Evolutionary conservation across 2,797 vertebrate species (phyloP).

Genomic region (Perodicticus potto): DNA sequence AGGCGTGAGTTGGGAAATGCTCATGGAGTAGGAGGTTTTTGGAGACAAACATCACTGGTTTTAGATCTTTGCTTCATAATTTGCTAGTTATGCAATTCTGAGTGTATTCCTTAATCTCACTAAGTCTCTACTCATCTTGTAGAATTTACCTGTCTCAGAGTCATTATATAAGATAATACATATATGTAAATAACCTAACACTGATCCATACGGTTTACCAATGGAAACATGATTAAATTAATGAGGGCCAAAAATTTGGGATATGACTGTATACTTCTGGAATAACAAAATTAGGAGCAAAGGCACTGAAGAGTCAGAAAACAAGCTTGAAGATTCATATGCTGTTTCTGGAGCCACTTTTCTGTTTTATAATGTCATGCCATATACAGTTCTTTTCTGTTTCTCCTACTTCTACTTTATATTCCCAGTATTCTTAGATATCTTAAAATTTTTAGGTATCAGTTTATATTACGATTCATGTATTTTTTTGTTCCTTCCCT

Average conservation of each 20-base stretch:
- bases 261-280: not conserved
- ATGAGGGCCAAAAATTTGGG: not conserved
- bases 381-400: not conserved
- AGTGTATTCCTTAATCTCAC: slow-evolving; percentile 28
- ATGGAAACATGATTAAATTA: slow-evolving; percentile 34
- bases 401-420: not conserved
- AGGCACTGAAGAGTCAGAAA: not conserved
- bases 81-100: not conserved
- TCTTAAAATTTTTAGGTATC: not conserved
- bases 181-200: not conserved
- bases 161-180: not conserved
- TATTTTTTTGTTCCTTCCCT: not conserved
- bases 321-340: not conserved
- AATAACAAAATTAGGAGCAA: not conserved
- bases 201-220: not conserved
- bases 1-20: not conserved
- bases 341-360: not conserved
- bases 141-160: not conserved
- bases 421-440: not conserved
- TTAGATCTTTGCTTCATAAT: slow-evolving; percentile 1
- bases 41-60: not conserved
- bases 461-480: not conserved
- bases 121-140: not conserved
- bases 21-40: not conserved
- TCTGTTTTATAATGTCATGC: not conserved